Percentiles rank a stretch among this genome's conserved stretches.
Conservation (phyloP, 1,140 invertebrate genomes). For the Sycophaga agraensis region DNA sequence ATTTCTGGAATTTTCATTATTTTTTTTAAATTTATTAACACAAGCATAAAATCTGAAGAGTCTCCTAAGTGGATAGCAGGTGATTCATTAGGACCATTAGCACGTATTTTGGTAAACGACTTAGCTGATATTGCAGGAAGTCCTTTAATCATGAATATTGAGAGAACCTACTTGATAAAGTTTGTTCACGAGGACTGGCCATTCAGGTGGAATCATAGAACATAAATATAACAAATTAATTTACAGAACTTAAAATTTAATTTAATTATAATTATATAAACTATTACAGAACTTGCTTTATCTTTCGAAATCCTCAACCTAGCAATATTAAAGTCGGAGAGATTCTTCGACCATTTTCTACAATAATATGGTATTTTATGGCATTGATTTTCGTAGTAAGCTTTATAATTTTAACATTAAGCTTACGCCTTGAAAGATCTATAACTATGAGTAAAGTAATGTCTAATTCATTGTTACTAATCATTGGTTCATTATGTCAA, state of each 20-base stretch:
- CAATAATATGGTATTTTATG: constrained; percentile 9
- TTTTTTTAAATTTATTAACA: no score
- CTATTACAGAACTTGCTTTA: constrained; percentile 15
- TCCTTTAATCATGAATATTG: neutral
- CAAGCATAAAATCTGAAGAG: constrained; percentile 15
- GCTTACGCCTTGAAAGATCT: neutral
- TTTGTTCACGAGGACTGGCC: constrained; percentile 11
- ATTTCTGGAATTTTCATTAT: no score
- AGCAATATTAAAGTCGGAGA: neutral
- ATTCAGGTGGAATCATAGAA: constrained; percentile 25
- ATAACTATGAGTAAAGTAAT: neutral
- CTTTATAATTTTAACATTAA: neutral
- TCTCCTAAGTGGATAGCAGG: neutral
- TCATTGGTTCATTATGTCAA: constrained; percentile 6
- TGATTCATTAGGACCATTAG: constrained; percentile 20
- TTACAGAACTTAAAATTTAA: neutral
- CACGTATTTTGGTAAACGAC: neutral
- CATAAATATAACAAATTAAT: neutral
- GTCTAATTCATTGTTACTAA: constrained; percentile 2
- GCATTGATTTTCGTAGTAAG: neutral
- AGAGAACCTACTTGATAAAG: constrained; percentile 13
- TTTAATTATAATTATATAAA: neutral
- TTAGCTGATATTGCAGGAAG: constrained; percentile 20
- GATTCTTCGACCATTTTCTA: constrained; percentile 2
- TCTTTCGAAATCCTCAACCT: constrained; percentile 23